Conservation (phyloP, 2,113 vertebrate genomes). For the Tenebrosternarchus preto region DNA sequence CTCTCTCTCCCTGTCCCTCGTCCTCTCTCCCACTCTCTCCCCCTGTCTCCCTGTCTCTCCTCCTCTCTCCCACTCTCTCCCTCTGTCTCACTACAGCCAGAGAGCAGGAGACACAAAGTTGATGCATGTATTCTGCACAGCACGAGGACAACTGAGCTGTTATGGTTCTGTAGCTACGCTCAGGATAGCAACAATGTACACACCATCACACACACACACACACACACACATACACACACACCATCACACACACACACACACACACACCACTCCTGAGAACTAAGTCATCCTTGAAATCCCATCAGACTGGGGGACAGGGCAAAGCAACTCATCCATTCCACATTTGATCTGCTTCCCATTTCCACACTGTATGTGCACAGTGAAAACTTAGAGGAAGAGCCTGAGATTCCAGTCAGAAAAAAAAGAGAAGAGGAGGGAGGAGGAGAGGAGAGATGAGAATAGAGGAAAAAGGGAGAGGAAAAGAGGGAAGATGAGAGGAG, state of each 20-base stretch:
- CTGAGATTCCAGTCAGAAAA: not conserved
- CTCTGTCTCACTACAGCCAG: not conserved
- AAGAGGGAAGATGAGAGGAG: not conserved
- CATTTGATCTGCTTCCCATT: conserved; percentile 25
- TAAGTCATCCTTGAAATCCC: conserved; percentile 28
- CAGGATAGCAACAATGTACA: conserved; percentile 6
- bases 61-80: not conserved
- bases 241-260: conserved; percentile 9
- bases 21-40: no score
- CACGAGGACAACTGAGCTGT: conserved; percentile 27
- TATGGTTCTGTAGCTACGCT: conserved; percentile 26
- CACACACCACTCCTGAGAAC: not conserved
- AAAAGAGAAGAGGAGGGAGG: not conserved
- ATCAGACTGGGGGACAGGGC: conserved; percentile 10
- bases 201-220: conserved; percentile 1
- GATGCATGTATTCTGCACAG: conserved; percentile 11
- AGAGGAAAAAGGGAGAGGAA: not conserved
- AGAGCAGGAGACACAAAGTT: not conserved
- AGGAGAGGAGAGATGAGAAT: no score
- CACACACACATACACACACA: conserved; percentile 14
- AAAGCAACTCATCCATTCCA: conserved; percentile 17
- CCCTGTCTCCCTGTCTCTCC: no score
- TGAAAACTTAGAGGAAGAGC: not conserved
- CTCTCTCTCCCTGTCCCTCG: not conserved
- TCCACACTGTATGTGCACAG: not conserved